These are phyloP conservation scores for Dicyrtoma fusca DNA, from an alignment of 2,888 invertebrate species.

Conservation along the genomic window DNA sequence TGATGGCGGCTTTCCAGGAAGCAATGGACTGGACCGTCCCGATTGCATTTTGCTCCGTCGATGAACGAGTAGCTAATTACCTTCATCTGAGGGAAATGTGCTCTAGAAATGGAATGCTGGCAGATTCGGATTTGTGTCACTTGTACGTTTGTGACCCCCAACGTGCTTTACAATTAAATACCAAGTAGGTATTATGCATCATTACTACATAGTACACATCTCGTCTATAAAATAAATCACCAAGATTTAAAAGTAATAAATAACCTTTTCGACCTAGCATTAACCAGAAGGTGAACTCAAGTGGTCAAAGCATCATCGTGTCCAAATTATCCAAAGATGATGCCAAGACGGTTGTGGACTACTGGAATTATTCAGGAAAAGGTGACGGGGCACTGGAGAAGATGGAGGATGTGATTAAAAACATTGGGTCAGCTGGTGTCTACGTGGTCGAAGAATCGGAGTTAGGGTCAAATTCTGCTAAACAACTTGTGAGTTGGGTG, in stretches of 20 bases:
- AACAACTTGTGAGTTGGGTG: slow-evolving; percentile 32
- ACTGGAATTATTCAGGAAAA: slow-evolving; percentile 11
- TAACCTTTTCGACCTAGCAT: no score
- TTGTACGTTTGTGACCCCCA: background rate
- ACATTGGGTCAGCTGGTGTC: background rate
- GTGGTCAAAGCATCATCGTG: no score
- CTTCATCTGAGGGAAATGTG: slow-evolving; percentile 15
- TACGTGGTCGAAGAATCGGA: background rate
- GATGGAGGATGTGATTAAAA: background rate
- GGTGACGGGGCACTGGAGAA: background rate
- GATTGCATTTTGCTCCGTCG: background rate
- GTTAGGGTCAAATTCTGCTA: background rate
- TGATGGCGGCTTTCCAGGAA: background rate
- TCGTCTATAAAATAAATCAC: background rate
- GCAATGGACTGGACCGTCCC: background rate
- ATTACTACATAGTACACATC: background rate
- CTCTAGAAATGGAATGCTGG: slow-evolving; percentile 2
- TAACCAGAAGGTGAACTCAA: no score
- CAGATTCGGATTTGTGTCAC: background rate
- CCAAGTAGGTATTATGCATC: background rate
- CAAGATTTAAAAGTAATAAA: no score
- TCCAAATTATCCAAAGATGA: background rate
- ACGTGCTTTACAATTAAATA: background rate
- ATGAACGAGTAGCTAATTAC: background rate
- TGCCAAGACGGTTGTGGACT: background rate